Evolutionary conservation across 1,140 invertebrate species (phyloP), one percentile per base, ranked within the genome.

Genomic region (Drosophila takahashii): DNA sequence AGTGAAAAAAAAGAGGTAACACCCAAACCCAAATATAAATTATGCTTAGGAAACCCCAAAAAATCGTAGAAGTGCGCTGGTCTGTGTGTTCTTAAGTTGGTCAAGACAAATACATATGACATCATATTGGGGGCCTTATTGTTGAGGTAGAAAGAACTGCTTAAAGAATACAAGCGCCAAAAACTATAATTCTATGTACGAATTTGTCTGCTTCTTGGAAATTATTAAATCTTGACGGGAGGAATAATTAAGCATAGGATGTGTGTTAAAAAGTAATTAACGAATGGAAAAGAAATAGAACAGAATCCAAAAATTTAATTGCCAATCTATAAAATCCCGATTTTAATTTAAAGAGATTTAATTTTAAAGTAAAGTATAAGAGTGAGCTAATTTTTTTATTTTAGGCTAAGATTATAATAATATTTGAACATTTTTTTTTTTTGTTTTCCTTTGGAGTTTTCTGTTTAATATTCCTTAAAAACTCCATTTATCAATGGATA

Each of bases 11-110:
- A 13, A 57, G 50, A 69, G 65, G 64, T 52, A 86, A 66, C 79
- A 77, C 45, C 75, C 79, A 70, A 70, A 77, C 45, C 75, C 79
- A 70, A 70, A 70, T 87, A 83, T 76, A 72, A 87, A 81, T 87
- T 79, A 86, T 75, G 61, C 64, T 81, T 71, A 86, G 83, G 74
- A 81, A 86, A 87, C 69, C 78, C 83, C 41, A 53, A 86, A 71
- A 60, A 62, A 86, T 65, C 44, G 44, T 27, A 51, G 22, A 52
- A 16, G 10, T 51, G 9, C 27, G 9, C 4, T 6, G 15, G 51
- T 32, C 0, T 34, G 34, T 48, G 18, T 50, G 26, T 27, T 26
- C 26, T 47, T 42, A 73, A 62, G 26, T 41, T 76, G 73, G 15
- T 18, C 32, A 56, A 64, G 39, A 34, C 18, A 53, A 79, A 60